phyloP scores from a whole-genome alignment of 2,888 invertebrate species.

The Hetaerina titia region DNA sequence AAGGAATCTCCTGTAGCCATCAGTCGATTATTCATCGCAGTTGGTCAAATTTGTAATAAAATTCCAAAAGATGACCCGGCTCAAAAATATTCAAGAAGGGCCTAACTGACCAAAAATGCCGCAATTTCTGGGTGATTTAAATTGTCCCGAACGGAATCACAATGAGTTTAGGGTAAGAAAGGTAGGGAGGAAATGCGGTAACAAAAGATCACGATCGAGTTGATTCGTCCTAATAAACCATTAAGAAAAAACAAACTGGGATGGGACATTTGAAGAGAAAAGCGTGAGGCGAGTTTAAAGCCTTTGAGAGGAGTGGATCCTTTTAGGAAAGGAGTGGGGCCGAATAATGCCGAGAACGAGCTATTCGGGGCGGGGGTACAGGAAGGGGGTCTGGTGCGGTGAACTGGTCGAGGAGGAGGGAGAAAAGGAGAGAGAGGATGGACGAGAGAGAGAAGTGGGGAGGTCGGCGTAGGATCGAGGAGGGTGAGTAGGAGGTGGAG shows the following conservation, averaged over 20 bases:
- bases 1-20: no score
- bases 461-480: background rate
- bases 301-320: constrained; percentile 11
- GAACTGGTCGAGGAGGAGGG: background rate
- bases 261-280: constrained; percentile 8
- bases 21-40: no score
- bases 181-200: background rate
- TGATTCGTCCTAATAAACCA: background rate
- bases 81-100: background rate
- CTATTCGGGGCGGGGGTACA: background rate
- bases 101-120: background rate
- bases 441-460: background rate
- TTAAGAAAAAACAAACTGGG: constrained; percentile 13
- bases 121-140: background rate
- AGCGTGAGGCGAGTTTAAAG: constrained; percentile 23
- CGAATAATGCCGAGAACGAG: constrained; percentile 44
- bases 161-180: background rate
- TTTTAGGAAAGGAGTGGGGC: constrained; percentile 17
- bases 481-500: background rate
- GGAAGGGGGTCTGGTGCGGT: constrained; percentile 9
- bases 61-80: background rate
- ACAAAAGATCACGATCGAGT: background rate
- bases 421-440: background rate
- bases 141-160: background rate
- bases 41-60: no score